Conservation (phyloP, 2,888 invertebrate genomes). For the Clivina fossor region DNA sequence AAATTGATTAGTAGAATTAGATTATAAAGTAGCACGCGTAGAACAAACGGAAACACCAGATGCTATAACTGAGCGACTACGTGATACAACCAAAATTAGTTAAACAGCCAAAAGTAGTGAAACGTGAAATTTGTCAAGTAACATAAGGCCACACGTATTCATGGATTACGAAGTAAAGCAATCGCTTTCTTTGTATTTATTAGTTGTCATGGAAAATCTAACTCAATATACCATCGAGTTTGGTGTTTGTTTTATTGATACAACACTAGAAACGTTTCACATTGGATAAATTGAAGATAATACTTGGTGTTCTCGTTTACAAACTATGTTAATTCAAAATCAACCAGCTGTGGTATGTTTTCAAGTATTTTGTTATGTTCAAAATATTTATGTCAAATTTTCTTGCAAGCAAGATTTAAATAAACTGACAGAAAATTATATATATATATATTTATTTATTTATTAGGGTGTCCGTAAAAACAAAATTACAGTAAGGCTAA, state of each 20-base stretch:
- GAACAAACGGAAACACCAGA: slow-evolving; percentile 99
- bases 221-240: slow-evolving; percentile 56
- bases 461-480: no score
- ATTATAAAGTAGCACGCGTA: slow-evolving; percentile 90
- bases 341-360: slow-evolving; percentile 62
- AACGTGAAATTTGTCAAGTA: slow-evolving; percentile 92
- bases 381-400: no score
- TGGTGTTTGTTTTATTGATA: slow-evolving; percentile 94
- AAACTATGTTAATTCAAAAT: slow-evolving; percentile 87
- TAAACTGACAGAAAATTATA: no score
- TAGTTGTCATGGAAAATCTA: slow-evolving; percentile 83
- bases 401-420: no score
- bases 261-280: slow-evolving; percentile 87
- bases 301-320: slow-evolving; percentile 81
- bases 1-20: slow-evolving; percentile 82
- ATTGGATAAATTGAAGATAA: slow-evolving; percentile 94
- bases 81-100: slow-evolving; percentile 62
- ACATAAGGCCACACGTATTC: slow-evolving; percentile 84
- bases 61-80: slow-evolving; percentile 83
- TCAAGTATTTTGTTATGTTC: no score
- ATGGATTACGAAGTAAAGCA: slow-evolving; percentile 76
- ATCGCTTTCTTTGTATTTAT: slow-evolving; percentile 68
- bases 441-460: no score
- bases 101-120: slow-evolving; percentile 89
- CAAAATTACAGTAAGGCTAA: no score